Evolutionary conservation across 2,797 vertebrate species (phyloP).

Genomic region (Rhodeus uyekii): DNA sequence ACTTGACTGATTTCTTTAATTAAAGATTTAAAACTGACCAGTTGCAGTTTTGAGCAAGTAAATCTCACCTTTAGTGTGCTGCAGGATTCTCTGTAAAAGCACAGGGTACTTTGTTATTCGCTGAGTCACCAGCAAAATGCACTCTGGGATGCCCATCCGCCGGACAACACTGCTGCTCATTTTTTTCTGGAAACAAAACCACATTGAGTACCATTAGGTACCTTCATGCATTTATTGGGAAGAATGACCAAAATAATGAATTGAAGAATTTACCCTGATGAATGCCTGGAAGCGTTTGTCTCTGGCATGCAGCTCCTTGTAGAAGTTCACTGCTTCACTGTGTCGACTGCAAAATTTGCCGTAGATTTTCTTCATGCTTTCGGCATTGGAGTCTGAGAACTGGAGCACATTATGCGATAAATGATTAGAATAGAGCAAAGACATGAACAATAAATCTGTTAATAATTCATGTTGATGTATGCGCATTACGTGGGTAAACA

Average conservation of each 20-base stretch:
- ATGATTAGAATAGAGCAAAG: not conserved
- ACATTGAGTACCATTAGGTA: slow-evolving; percentile 41
- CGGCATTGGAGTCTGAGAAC: slow-evolving; percentile 90
- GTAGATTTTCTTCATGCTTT: slow-evolving; percentile 89
- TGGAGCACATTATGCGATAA: slow-evolving; percentile 60
- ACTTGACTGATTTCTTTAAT: not conserved
- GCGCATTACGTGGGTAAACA: not conserved
- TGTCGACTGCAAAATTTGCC: slow-evolving; percentile 96
- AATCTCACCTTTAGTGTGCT: slow-evolving; percentile 88
- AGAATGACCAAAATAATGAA: not conserved
- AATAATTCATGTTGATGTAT: not conserved
- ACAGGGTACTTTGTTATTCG: slow-evolving; percentile 98
- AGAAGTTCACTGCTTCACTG: slow-evolving; percentile 91
- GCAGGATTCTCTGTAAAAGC: slow-evolving; percentile 90
- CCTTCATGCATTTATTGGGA: not conserved
- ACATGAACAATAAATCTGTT: not conserved
- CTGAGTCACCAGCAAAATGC: slow-evolving; percentile 95
- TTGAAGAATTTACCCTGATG: slow-evolving; percentile 81
- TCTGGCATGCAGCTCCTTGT: slow-evolving; percentile 91
- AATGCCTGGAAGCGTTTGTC: slow-evolving; percentile 96
- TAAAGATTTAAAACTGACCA: not conserved
- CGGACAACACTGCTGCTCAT: slow-evolving; percentile 93
- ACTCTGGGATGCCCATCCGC: slow-evolving; percentile 94
- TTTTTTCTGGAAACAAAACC: slow-evolving; percentile 82
- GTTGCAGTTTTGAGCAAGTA: not conserved